Percentiles rank a stretch among this genome's conserved stretches.
phyloP scores from a whole-genome alignment of 37 sponge, comb jelly and placozoan genomes.

The Halisarca cf. caerulea region DNA sequence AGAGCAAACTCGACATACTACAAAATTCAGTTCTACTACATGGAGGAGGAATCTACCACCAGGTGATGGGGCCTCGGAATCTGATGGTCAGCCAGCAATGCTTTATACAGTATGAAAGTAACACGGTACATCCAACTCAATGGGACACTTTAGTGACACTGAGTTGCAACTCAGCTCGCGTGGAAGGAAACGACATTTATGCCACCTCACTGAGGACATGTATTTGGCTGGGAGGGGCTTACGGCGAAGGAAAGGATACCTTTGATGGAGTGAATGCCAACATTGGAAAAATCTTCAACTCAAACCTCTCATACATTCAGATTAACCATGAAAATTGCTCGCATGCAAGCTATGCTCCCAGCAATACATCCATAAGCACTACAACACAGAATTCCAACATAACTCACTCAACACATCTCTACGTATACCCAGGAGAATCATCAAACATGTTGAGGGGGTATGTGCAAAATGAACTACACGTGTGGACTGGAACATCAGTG shows the following conservation, averaged over 20 bases:
- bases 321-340: neutral
- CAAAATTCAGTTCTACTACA: neutral
- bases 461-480: neutral
- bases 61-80: neutral
- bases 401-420: neutral
- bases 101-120: constrained; percentile 2
- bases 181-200: neutral
- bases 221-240: neutral
- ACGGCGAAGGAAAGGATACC: neutral
- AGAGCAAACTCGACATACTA: neutral
- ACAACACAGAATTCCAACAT: neutral
- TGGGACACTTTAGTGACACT: neutral
- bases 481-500: neutral
- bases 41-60: neutral
- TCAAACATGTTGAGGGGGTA: neutral
- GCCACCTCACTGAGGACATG: neutral
- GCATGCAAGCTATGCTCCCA: neutral
- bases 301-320: neutral
- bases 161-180: neutral
- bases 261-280: neutral
- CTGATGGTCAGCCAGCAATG: neutral
- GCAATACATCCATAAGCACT: constrained; percentile 3
- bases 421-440: neutral
- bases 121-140: neutral
- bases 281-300: neutral